Evolutionary conservation across 30 jellyfish, hydroid and myxozoan genomes (phyloP), one percentile per base, ranked within the genome.

Genomic region (Chrysaora quinquecirrha): DNA sequence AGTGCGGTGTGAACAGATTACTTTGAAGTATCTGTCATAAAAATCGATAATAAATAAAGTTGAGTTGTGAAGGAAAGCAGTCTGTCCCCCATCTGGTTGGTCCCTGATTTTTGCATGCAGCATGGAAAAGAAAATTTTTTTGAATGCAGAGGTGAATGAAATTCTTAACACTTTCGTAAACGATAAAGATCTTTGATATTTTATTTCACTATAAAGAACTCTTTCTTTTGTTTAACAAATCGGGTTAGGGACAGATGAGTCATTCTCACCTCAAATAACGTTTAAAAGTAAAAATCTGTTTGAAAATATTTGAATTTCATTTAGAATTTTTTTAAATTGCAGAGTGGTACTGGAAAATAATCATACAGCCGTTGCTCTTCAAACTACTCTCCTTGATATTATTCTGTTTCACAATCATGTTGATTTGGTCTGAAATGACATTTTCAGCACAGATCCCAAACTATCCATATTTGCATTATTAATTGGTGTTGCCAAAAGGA

Each of bases 361-460:
- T 75, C 92, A 11, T 89, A n/a, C 80, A 75, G 58, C 96, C 97
- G 24, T 18, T 77, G 65, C 64, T 95, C 22, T 88, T 64, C 87
- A 88, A 89, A 56, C 35, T 88, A 24, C 62, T 95, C n/a, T 90
- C 96, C 0, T 20, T 88, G 3, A 46, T 78, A 31, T 72, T 95
- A 56, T 64, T 95, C 34, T 34, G 84, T 11, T 79, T 95, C 63
- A 95, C 98, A 30, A 68, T 84, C 48, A 64, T 80, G 22, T 65
- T 95, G 50, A 89, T 95, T 70, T 95, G 99, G 99, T 95, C 99
- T 2, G 99, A 95, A 38, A 73, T 85, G 87, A 95, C 99, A n/a
- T 95, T 95, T 95, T 95, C 95, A 87, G 97, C 74, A 89, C 84
- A n/a, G 80, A 85, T 14, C 99, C 99, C 32, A 86, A 62, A 19